These are phyloP conservation scores for Hirtodrosophila cameraria DNA, from an alignment of 2,888 invertebrate genomes.

Conservation along the genomic window DNA sequence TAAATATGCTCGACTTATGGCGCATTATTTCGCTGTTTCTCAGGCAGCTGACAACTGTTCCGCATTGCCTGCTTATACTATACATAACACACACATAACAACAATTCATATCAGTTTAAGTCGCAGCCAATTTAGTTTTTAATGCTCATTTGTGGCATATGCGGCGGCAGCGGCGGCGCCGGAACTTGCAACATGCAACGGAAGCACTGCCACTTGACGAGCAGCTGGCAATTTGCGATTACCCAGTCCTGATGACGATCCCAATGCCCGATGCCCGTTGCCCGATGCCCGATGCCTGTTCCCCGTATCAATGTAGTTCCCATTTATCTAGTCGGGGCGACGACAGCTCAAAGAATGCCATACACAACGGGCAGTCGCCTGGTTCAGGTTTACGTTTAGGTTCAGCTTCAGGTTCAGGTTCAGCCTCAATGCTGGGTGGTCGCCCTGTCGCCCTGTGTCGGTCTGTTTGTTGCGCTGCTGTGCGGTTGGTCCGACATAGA, in stretches of 20 bases:
- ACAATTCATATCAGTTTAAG: conserved; percentile 41
- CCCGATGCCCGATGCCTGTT: too few relatives aligned
- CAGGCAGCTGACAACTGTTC: conserved; percentile 45
- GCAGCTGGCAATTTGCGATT: conserved; percentile 75
- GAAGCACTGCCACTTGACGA: conserved; percentile 72
- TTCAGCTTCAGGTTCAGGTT: conserved; percentile 15
- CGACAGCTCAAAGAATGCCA: conserved; percentile 78
- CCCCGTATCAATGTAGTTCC: conserved; percentile 17
- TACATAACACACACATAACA: conserved; percentile 18
- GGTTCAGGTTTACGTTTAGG: conserved; percentile 9
- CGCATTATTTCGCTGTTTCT: conserved; percentile 62
- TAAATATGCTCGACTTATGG: conserved; percentile 74
- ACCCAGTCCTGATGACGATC: conserved; percentile 21
- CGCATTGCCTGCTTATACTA: conserved; percentile 34
- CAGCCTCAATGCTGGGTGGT: conserved; percentile 64
- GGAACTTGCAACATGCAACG: conserved; percentile 67
- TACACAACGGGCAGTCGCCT: conserved; percentile 65
- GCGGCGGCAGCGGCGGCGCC: conserved; percentile 71
- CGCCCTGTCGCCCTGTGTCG: conserved; percentile 43
- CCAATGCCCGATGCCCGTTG: too few relatives aligned
- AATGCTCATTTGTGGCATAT: conserved; percentile 57
- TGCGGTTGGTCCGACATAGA: conserved; percentile 57
- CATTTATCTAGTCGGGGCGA: conserved; percentile 71
- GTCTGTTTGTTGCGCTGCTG: conserved; percentile 62
- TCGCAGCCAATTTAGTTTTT: conserved; percentile 46